phyloP scores from a whole-genome alignment of 2,113 vertebrate genomes.

The Ameiurus melas region DNA sequence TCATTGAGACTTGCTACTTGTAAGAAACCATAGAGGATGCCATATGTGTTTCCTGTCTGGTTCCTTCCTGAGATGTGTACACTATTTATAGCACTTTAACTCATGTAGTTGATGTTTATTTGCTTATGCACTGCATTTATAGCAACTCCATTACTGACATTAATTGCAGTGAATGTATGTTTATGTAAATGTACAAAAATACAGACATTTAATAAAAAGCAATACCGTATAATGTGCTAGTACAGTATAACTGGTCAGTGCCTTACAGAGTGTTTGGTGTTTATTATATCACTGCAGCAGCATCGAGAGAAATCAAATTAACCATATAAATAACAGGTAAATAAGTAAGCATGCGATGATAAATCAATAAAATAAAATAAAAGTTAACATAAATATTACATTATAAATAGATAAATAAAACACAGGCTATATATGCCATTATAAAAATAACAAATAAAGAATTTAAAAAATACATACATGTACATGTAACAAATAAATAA shows the following conservation, averaged over 20 bases:
- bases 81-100: slow-evolving; percentile 25
- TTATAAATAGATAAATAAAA: neutral
- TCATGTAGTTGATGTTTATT: neutral
- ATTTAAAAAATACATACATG: neutral
- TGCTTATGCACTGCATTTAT: neutral
- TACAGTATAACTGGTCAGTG: neutral
- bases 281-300: neutral
- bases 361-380: neutral
- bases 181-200: neutral
- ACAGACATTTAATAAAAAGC: neutral
- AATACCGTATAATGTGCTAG: neutral
- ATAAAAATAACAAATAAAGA: neutral
- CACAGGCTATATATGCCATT: neutral
- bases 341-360: neutral
- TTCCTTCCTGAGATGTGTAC: slow-evolving; percentile 20
- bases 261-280: neutral
- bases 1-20: neutral
- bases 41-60: slow-evolving; percentile 24
- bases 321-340: neutral
- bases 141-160: neutral
- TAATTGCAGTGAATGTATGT: neutral
- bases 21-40: neutral
- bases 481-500: neutral
- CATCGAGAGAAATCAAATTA: neutral
- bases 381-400: neutral